These are phyloP conservation scores for Phocides pigmalion DNA, from an alignment of 1,140 invertebrate genomes.

Conservation along the genomic window DNA sequence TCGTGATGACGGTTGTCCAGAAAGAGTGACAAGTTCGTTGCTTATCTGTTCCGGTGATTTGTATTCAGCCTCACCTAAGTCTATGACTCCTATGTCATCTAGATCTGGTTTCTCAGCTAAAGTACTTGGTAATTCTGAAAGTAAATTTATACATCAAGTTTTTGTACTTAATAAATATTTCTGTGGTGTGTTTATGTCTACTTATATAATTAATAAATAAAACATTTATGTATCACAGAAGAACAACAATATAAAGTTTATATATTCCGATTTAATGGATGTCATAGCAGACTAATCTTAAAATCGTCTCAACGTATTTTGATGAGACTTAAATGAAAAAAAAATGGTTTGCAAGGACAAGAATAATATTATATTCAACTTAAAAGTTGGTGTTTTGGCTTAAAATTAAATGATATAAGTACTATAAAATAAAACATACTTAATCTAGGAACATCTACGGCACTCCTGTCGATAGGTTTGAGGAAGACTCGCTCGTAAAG, in stretches of 20 bases:
- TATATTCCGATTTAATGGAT: too few species aligned
- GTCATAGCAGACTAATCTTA: too few species aligned
- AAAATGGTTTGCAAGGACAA: too few species aligned
- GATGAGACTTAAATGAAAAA: too few species aligned
- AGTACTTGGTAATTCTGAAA: conserved; percentile 71
- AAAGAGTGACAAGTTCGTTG: conserved; percentile 93
- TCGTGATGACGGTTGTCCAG: conserved; percentile 92
- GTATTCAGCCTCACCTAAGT: conserved; percentile 85
- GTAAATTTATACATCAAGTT: conserved; percentile 24
- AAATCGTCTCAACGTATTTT: too few species aligned
- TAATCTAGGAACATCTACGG: conserved; percentile 66
- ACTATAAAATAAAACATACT: conserved; percentile 57
- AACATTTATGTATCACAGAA: too few species aligned
- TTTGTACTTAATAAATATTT: too few species aligned
- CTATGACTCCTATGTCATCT: conserved; percentile 83
- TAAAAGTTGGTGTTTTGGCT: too few species aligned
- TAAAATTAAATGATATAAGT: neutral
- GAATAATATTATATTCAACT: too few species aligned
- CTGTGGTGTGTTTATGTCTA: too few species aligned
- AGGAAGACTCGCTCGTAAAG: conserved; percentile 92
- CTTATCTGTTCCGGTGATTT: conserved; percentile 92
- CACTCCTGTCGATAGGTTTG: conserved; percentile 86
- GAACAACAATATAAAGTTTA: too few species aligned
- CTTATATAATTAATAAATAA: too few species aligned
- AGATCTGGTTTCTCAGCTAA: conserved; percentile 68